A percentile compares a stretch with the other conserved stretches of the same genome.
These are phyloP conservation scores for Aeoliscus strigatus DNA, from an alignment of 2,797 vertebrate genomes.

Conservation along the genomic window DNA sequence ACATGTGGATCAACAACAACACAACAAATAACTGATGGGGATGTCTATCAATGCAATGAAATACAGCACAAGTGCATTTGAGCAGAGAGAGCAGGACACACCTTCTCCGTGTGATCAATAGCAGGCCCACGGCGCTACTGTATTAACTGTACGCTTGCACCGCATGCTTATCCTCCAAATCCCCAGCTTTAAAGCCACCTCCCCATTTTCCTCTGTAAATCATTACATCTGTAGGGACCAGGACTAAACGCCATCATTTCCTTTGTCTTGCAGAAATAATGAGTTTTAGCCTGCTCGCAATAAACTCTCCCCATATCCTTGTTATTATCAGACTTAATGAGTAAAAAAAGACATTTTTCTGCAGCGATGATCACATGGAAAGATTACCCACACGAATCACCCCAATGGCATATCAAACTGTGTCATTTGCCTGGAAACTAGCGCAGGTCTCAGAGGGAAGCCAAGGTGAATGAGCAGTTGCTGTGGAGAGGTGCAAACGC, in stretches of 20 bases:
- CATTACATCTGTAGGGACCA: constrained; percentile 69
- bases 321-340: constrained; percentile 76
- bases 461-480: constrained; percentile 72
- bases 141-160: constrained; percentile 61
- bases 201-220: constrained; percentile 67
- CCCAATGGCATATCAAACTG: constrained; percentile 76
- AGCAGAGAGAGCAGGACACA: constrained; percentile 32
- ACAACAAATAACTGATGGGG: constrained; percentile 55
- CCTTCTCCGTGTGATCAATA: constrained; percentile 67
- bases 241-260: constrained; percentile 75
- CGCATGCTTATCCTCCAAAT: constrained; percentile 61
- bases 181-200: constrained; percentile 57
- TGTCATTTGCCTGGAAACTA: constrained; percentile 83
- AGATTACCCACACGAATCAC: constrained; percentile 79
- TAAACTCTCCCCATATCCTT: constrained; percentile 76
- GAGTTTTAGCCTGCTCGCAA: constrained; percentile 74
- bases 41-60: constrained; percentile 47
- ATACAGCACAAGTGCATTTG: constrained; percentile 44
- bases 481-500: constrained; percentile 66
- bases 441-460: constrained; percentile 78
- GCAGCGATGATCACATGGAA: constrained; percentile 73
- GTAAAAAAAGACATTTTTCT: constrained; percentile 58
- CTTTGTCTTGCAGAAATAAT: constrained; percentile 78
- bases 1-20: constrained; percentile 66
- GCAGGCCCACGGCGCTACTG: constrained; percentile 60